Percentiles rank a stretch among this genome's conserved stretches.
Evolutionary conservation across 2,113 vertebrate species (phyloP).

Genomic region (Pluvianellus socialis): DNA sequence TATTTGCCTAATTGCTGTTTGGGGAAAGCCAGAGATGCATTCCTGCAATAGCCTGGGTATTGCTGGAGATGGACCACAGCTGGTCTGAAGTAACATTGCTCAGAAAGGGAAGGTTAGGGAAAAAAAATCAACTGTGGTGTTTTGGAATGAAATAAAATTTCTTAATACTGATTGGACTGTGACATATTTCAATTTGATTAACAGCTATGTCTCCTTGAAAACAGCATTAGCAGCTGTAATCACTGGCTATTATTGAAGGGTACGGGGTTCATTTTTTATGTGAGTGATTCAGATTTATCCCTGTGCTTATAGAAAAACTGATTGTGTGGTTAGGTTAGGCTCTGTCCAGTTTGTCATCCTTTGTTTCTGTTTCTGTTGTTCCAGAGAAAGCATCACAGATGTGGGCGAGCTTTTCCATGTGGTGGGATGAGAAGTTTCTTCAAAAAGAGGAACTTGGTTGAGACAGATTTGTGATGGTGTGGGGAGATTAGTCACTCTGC

Average conservation of each 20-base stretch:
- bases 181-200: not conserved
- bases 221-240: not conserved
- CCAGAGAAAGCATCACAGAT: not conserved
- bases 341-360: not conserved
- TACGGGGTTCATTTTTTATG: not conserved
- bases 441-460: conserved; percentile 14
- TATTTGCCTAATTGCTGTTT: not conserved
- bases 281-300: not conserved
- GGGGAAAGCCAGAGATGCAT: not conserved
- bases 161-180: not conserved
- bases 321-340: accelerated
- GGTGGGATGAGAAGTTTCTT: not conserved
- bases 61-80: not conserved
- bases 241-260: not conserved
- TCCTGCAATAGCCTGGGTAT: accelerated
- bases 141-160: not conserved
- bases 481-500: conserved; percentile 25
- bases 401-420: not conserved
- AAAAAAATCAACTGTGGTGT: not conserved
- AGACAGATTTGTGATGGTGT: conserved; percentile 9
- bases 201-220: not conserved
- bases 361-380: conserved; percentile 19
- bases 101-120: not conserved
- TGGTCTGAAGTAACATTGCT: not conserved
- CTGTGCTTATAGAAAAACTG: not conserved